Conservation (phyloP, 35 echinoderm and acorn worm species). For the Lytechinus variegatus region DNA sequence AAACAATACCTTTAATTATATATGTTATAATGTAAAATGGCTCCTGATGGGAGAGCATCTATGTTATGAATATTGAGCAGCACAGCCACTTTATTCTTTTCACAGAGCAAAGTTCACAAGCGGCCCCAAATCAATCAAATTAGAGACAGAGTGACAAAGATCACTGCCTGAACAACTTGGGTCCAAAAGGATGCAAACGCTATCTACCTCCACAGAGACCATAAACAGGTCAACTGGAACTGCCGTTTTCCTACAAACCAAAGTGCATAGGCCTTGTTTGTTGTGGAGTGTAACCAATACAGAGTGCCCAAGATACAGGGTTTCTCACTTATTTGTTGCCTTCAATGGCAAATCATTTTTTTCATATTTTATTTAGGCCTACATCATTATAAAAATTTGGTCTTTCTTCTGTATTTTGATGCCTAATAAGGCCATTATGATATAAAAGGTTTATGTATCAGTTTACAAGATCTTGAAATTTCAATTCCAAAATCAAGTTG, state of each 20-base stretch:
- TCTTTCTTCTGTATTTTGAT: too few relatives aligned
- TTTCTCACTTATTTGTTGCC: too few relatives aligned
- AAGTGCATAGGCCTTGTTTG: conserved; percentile 9
- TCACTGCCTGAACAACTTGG: background rate
- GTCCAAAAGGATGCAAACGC: background rate
- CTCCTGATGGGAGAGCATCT: too few relatives aligned
- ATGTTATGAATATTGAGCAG: background rate
- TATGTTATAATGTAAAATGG: too few relatives aligned
- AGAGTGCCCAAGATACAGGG: background rate
- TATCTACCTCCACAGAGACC: background rate
- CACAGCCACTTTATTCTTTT: background rate
- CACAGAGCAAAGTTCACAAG: background rate
- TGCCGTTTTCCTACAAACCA: background rate
- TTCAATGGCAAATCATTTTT: too few relatives aligned
- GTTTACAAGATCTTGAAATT: too few relatives aligned
- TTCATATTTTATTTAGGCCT: too few relatives aligned
- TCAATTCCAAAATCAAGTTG: too few relatives aligned
- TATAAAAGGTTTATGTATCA: too few relatives aligned
- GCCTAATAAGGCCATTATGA: too few relatives aligned
- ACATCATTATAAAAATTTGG: too few relatives aligned
- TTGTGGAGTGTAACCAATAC: background rate
- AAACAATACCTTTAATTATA: too few relatives aligned
- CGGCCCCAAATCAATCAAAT: background rate
- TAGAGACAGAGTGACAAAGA: background rate
- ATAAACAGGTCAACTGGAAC: background rate